A percentile compares a stretch with the other conserved stretches of the same genome.
Conservation (phyloP, 2,797 vertebrate species). For the Hapalemur alaotrensis region DNA sequence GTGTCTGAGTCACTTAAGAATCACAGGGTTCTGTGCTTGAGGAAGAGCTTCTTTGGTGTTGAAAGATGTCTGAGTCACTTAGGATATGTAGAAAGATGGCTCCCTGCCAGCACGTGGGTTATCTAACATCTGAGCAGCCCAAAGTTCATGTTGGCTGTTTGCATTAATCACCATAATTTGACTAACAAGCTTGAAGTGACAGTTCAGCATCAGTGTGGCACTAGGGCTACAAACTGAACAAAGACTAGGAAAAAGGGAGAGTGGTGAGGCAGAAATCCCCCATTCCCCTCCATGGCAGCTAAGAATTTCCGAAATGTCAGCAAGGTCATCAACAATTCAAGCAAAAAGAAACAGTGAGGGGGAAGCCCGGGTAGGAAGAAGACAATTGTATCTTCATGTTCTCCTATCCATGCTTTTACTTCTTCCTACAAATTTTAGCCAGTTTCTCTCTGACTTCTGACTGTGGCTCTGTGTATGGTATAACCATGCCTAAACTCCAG, state of each 20-base stretch:
- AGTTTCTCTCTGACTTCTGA: neutral
- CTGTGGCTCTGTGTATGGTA: neutral
- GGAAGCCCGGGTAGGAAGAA: neutral
- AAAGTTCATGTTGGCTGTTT: slow-evolving; percentile 78
- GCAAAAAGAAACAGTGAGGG: neutral
- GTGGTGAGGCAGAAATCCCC: slow-evolving; percentile 41
- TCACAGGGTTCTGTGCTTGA: slow-evolving; percentile 58
- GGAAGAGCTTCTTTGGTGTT: slow-evolving; percentile 66
- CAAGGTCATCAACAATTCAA: neutral
- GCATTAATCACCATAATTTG: slow-evolving; percentile 78
- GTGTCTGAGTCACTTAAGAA: slow-evolving; percentile 74
- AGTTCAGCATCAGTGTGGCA: slow-evolving; percentile 50
- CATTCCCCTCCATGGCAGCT: neutral
- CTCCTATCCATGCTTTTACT: neutral
- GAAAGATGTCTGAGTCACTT: slow-evolving; percentile 78
- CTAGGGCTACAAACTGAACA: slow-evolving; percentile 47
- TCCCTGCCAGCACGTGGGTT: slow-evolving; percentile 64
- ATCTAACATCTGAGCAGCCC: slow-evolving; percentile 70
- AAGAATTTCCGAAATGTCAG: slow-evolving; percentile 39
- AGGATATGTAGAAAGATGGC: slow-evolving; percentile 54
- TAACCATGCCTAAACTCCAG: too few species aligned
- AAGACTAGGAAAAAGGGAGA: neutral
- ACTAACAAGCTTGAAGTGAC: slow-evolving; percentile 71
- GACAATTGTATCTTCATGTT: neutral
- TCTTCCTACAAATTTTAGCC: neutral